Conservation (phyloP, 92 coral and sea anemone species). For the Plumapathes pennacea region DNA sequence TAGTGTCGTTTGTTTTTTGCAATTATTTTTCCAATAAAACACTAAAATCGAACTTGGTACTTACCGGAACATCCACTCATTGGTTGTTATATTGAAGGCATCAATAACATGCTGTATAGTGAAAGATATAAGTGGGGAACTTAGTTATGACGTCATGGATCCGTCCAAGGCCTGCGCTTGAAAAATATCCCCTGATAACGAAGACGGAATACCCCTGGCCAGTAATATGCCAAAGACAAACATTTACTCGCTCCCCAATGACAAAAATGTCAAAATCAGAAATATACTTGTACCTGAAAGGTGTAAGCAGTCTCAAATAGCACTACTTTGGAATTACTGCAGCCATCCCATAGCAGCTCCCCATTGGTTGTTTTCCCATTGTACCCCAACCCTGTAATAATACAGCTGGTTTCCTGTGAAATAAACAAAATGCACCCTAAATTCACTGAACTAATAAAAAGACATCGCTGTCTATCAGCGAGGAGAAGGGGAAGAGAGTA, state of each 20-base stretch:
- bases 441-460: too few relatives aligned
- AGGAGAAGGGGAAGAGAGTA: too few relatives aligned
- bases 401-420: slow-evolving; percentile 57
- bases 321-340: slow-evolving; percentile 40
- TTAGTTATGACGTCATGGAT: not conserved
- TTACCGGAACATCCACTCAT: slow-evolving; percentile 66
- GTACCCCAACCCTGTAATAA: slow-evolving; percentile 58
- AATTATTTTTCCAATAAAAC: too few relatives aligned
- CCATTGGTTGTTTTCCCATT: slow-evolving; percentile 53
- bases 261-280: too few relatives aligned
- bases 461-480: too few relatives aligned
- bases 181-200: too few relatives aligned
- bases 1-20: too few relatives aligned
- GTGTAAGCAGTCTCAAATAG: slow-evolving; percentile 57
- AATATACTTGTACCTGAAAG: slow-evolving; percentile 66
- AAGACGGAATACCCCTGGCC: too few relatives aligned
- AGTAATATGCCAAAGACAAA: too few relatives aligned
- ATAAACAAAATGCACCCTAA: not conserved
- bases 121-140: not conserved
- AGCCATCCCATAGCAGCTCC: slow-evolving; percentile 55
- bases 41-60: not conserved
- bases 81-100: slow-evolving; percentile 57
- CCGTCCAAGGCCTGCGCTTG: too few relatives aligned
- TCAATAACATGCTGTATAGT: slow-evolving; percentile 50
- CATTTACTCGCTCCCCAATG: too few relatives aligned